phyloP scores from a whole-genome alignment of 2,113 vertebrate genomes.

The Notiomystis cincta region DNA sequence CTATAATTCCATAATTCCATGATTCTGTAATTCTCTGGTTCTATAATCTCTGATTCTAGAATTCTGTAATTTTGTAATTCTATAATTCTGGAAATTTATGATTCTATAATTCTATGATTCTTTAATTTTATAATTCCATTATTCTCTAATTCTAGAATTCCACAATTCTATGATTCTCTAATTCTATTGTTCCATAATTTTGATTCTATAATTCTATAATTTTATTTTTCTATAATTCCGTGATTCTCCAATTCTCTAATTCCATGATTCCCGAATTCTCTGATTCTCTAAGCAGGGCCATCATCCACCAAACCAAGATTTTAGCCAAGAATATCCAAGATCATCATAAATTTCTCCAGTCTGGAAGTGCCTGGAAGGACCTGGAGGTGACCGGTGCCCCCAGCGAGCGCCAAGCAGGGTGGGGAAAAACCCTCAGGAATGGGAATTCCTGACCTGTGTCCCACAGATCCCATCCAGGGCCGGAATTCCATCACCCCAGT shows the following conservation, averaged over 20 bases:
- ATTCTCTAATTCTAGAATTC: neutral
- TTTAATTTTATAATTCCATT: fast-evolving
- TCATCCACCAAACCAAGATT: fast-evolving
- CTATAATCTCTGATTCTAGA: neutral
- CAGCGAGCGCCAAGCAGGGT: neutral
- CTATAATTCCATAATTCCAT: neutral
- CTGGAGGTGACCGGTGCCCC: neutral
- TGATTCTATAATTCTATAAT: neutral
- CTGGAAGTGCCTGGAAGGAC: neutral
- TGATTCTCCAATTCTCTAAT: neutral
- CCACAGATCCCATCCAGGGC: neutral
- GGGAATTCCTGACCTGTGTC: neutral
- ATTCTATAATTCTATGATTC: neutral
- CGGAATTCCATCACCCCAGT: neutral
- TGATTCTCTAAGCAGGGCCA: neutral
- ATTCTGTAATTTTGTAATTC: neutral
- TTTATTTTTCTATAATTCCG: neutral
- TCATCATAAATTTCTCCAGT: neutral
- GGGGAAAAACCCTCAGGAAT: no score
- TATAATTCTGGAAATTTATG: neutral
- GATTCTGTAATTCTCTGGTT: neutral
- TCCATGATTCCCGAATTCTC: neutral
- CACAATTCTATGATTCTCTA: neutral
- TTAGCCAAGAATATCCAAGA: neutral
- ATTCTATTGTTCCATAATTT: neutral